Evolutionary conservation across 2,113 vertebrate genomes (phyloP).

Genomic region (Clarias magur): DNA sequence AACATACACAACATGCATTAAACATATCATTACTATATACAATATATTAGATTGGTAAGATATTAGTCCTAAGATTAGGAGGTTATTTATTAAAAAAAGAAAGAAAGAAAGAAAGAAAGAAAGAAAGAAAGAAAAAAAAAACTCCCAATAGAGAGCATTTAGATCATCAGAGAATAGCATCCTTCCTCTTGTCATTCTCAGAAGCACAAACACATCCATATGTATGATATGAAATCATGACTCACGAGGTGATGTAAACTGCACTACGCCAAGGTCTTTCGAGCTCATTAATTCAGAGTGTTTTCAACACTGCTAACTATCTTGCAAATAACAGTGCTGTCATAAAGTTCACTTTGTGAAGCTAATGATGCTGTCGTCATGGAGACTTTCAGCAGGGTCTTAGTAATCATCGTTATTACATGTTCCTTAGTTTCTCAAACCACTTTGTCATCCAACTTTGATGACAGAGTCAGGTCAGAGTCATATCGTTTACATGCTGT

Average conservation of each 20-base stretch:
- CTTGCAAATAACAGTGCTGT: background rate
- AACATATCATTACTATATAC: no score
- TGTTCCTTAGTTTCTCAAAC: background rate
- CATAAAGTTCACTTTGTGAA: background rate
- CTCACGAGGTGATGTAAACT: background rate
- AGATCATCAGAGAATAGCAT: background rate
- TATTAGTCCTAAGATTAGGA: no score
- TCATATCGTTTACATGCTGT: background rate
- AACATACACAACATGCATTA: no score
- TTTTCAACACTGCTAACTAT: background rate
- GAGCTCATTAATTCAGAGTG: constrained; percentile 25
- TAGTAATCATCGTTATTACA: background rate
- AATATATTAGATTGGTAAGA: no score
- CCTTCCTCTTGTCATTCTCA: background rate
- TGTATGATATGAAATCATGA: background rate
- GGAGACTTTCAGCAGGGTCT: background rate
- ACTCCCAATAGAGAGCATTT: background rate
- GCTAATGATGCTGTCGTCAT: background rate
- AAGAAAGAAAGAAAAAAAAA: background rate
- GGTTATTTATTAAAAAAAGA: background rate
- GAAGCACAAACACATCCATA: background rate
- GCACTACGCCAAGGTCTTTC: background rate
- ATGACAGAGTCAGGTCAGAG: background rate
- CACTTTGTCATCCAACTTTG: background rate
- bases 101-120: no score